Evolutionary conservation across 2,797 vertebrate species (phyloP), one percentile per base, ranked within the genome.

Genomic region (Onychomys leucogaster): DNA sequence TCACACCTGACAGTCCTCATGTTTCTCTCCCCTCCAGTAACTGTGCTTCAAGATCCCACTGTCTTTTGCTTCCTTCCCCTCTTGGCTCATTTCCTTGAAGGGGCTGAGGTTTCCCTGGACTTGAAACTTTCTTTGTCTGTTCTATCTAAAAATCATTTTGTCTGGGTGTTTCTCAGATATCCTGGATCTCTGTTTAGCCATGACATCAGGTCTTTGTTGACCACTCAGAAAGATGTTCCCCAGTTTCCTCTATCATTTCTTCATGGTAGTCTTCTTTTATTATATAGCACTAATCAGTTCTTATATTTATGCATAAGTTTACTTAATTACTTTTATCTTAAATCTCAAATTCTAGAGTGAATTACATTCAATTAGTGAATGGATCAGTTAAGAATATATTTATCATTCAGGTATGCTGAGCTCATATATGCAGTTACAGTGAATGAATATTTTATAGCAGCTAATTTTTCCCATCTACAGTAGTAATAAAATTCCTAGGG

Each of bases 321-420:
- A 52, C 4, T 87, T 77, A 49, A 80, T 94, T 84, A 69, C n/a
- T 78, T 90, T 94, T 55, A 94, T 49, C 13, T 71, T 61, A 34
- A 94, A 69, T 43, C 17, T 88, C 75, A 89, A 91, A 76, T 16
- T 57, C 46, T 7, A 4, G 11, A 52, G 61, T 89, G 43, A 71
- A 90, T 69, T 69, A 65, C 52, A 32, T 83, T 32, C 14, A 55
- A 29, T 93, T n/a, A 93, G 32, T 75, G 37, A 59, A 37, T 61
- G 16, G 69, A 92, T 88, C 25, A 91, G 29, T 27, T 87, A 93
- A 75, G n/a, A 92, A 81, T 90, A 52, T 59, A 57, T 61, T 57
- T 78, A 34, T 63, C 29, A 34, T 34, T 61, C 2, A 81, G 84
- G 43, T 65, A 23, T 52, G 65, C 63, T 41, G 55, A 94, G 43